Evolutionary conservation across 2,113 vertebrate genomes (phyloP), one percentile per base, ranked within the genome.

Genomic region (Camelus dromedarius): DNA sequence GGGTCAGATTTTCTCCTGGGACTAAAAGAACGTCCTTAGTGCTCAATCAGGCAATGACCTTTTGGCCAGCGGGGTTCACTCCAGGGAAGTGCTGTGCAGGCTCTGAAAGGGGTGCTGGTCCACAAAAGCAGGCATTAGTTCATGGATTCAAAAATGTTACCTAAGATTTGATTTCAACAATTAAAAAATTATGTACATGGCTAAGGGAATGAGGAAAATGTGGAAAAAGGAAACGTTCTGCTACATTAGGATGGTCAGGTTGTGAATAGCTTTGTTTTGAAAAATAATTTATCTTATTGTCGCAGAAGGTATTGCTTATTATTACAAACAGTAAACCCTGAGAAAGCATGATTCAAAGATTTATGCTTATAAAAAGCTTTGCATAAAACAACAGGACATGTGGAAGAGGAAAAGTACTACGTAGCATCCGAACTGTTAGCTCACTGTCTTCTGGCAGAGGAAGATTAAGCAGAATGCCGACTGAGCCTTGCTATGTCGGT

Each of bases 241-340:
- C 88, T 60, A 82, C 16, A n/a, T 14, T 69, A 92, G 16, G 64
- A 80, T 35, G 11, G 32, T 46, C 67, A 67, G 4, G 3, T 10
- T 50, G 2, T 75, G n/a, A 26, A 64, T 38, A 3, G 22, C 42
- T 97, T 75, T 69, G 24, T 54, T 75, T 67, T 35, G 56, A 72
- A 86, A 91, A 87, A 42, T 32, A 52, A 88, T 84, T 92, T 72
- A 22, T 77, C 35, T 75, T 94, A 77, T 80, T 26, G 42, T 42
- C 86, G 24, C 32, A 52, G 38, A 91, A 72, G 56, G 62, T 64
- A 92, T 28, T 92, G 9, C 12, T 70, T 56, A 54, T 83, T 72
- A 64, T 38, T 56, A 93, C 18, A 69, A 96, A 77, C 13, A 76
- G 54, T 72, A 52, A 85, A 70, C 42, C 56, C 1, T 38, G 20